phyloP scores from a whole-genome alignment of 1,140 invertebrate genomes.

The Glomeris maerens region DNA sequence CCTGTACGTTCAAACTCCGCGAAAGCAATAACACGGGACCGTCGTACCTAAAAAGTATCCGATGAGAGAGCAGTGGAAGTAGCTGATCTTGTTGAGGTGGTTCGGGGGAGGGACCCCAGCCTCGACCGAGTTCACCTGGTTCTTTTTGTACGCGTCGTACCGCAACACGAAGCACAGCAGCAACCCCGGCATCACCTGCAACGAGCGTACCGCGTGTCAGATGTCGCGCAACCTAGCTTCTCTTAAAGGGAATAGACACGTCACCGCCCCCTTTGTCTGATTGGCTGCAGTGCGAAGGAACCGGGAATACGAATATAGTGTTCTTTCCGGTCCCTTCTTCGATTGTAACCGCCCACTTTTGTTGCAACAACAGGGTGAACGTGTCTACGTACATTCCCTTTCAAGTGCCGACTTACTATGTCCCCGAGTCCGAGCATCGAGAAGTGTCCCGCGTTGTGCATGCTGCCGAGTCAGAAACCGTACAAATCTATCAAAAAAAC shows the following conservation, averaged over 20 bases:
- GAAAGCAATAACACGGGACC: neutral
- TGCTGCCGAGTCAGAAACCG: constrained; percentile 39
- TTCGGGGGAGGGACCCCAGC: constrained; percentile 61
- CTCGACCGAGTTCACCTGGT: constrained; percentile 48
- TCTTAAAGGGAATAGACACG: too few species aligned
- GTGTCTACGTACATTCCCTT: too few species aligned
- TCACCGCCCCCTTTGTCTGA: too few species aligned
- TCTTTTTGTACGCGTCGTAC: constrained; percentile 93
- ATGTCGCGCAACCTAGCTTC: too few species aligned
- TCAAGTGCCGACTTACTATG: constrained; percentile 52
- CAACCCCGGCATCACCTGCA: constrained; percentile 79
- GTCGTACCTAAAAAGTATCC: constrained; percentile 72
- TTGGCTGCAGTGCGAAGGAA: too few species aligned
- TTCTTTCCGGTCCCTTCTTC: too few species aligned
- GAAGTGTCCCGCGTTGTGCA: constrained; percentile 88
- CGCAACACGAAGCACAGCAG: constrained; percentile 83
- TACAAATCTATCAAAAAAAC: neutral
- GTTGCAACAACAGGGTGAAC: too few species aligned
- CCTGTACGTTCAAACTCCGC: constrained; percentile 4
- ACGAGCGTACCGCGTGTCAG: too few species aligned
- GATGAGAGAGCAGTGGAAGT: constrained; percentile 96
- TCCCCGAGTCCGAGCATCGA: constrained; percentile 94
- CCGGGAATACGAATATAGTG: too few species aligned
- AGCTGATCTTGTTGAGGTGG: constrained; percentile 48
- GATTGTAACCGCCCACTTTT: too few species aligned